A percentile compares a stretch with the other conserved stretches of the same genome.
Conservation (phyloP, 2,888 invertebrate genomes). For the Lamellibrachia columna region DNA sequence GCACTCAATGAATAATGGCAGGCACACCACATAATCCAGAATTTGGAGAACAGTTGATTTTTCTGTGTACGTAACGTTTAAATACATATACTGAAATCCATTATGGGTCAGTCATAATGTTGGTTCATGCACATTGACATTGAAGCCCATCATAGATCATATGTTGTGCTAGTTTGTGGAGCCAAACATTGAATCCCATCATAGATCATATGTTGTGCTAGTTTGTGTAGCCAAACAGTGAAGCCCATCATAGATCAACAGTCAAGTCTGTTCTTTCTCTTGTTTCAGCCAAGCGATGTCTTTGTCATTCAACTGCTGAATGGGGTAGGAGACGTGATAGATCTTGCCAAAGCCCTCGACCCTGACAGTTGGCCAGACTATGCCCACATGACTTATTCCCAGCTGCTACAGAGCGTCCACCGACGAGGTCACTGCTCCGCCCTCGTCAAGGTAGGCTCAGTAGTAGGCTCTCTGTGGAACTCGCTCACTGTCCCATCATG, state of each 20-base stretch:
- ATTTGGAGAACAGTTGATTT: background rate
- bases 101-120: too few relatives aligned
- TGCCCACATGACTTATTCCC: conserved; percentile 46
- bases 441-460: conserved; percentile 51
- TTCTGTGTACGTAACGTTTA: too few relatives aligned
- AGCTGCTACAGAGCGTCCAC: conserved; percentile 45
- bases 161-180: too few relatives aligned
- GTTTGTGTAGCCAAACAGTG: too few relatives aligned
- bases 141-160: too few relatives aligned
- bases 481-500: too few relatives aligned
- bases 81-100: too few relatives aligned
- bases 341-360: conserved; percentile 48
- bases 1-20: background rate
- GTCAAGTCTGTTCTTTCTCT: background rate
- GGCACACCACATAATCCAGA: background rate
- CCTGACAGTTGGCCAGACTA: conserved; percentile 48
- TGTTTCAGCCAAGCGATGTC: conserved; percentile 32
- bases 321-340: conserved; percentile 56
- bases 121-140: too few relatives aligned
- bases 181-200: too few relatives aligned
- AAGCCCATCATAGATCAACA: too few relatives aligned
- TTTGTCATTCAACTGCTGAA: conserved; percentile 59
- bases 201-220: too few relatives aligned
- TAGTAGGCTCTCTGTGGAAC: too few relatives aligned
- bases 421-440: conserved; percentile 57